Evolutionary conservation across 1,140 invertebrate genomes (phyloP), one percentile per base, ranked within the genome.

Genomic region (Hyposmocoma kahamanoa): DNA sequence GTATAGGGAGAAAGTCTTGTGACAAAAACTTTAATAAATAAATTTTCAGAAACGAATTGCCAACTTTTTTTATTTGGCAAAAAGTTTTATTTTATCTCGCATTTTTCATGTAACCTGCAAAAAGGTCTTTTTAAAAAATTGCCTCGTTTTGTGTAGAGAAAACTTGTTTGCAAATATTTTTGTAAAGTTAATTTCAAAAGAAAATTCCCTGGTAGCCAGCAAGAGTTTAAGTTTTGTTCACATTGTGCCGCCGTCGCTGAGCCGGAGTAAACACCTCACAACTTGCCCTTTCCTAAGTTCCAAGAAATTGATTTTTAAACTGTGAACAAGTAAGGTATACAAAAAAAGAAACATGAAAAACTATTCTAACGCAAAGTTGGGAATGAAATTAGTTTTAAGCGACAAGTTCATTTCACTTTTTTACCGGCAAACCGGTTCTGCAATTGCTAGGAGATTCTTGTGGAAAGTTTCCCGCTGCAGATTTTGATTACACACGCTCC

Each of bases 401-500:
- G 80, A 84, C 78, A 85, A 76, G 66, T 81, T 82, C 72, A 84
- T 82, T 85, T 74, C 62, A 76, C 72, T 83, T 84, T 83, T 79
- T 85, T 76, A 69, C 68, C 68, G 63, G 60, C 51, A 55, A 68
- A 60, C 58, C 57, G 62, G 63, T 67, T 66, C 71, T 81, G 72
- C 76, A 74, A 78, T 76, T 75, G 79, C 75, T 70, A 50, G 71
- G 68, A 79, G 73, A 75, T 80, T 79, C 74, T 60, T 63, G 64
- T 62, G 45, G 54, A 80, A 84, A 85, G 64, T 83, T 82, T 74
- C 50, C 53, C 67, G 69, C 55, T 81, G 76, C 76, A 76, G 72
- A 81, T 85, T 85, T 81, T 85, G 78, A 83, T 85, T 85, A 85
- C 79, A 85, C 63, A 82, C 82, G 72, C 79, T 82, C 66, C 72